Conservation (phyloP, 2,888 invertebrate genomes). For the Clivina fossor region DNA sequence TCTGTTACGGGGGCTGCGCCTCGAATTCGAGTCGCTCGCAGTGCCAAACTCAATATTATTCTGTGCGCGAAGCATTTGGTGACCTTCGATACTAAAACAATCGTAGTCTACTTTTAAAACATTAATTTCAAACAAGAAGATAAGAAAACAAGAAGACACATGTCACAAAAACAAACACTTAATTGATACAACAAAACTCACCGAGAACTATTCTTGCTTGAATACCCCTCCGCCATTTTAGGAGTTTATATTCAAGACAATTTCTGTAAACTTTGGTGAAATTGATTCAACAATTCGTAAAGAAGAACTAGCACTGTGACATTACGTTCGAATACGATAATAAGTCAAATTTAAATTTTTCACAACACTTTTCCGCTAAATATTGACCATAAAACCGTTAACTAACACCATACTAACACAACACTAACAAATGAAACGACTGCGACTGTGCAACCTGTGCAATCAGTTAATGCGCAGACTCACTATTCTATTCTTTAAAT, state of each 20-base stretch:
- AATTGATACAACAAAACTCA: slow-evolving; percentile 12
- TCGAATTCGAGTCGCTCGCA: neutral
- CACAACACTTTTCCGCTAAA: slow-evolving; percentile 6
- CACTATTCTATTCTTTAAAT: too few relatives aligned
- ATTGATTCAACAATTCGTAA: slow-evolving; percentile 3
- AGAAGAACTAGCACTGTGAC: slow-evolving; percentile 6
- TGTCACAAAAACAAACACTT: neutral
- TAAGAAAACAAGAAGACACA: neutral
- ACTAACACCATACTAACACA: slow-evolving; percentile 21
- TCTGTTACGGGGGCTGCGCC: slow-evolving; percentile 13
- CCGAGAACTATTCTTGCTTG: slow-evolving; percentile 16
- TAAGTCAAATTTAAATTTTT: neutral
- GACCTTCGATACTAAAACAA: slow-evolving; percentile 19
- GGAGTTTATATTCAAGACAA: slow-evolving; percentile 16
- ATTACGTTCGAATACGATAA: slow-evolving; percentile 1
- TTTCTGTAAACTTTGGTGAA: neutral
- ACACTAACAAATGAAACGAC: slow-evolving; percentile 9
- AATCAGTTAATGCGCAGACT: slow-evolving; percentile 3
- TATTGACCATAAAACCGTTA: slow-evolving; percentile 27
- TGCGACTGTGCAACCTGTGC: slow-evolving; percentile 22
- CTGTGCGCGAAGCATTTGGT: too few relatives aligned
- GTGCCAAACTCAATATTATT: neutral
- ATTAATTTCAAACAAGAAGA: neutral
- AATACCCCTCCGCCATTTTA: slow-evolving; percentile 30
- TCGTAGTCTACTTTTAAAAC: neutral